phyloP scores from a whole-genome alignment of 1,140 invertebrate genomes.

The Drosophila grimshawi region DNA sequence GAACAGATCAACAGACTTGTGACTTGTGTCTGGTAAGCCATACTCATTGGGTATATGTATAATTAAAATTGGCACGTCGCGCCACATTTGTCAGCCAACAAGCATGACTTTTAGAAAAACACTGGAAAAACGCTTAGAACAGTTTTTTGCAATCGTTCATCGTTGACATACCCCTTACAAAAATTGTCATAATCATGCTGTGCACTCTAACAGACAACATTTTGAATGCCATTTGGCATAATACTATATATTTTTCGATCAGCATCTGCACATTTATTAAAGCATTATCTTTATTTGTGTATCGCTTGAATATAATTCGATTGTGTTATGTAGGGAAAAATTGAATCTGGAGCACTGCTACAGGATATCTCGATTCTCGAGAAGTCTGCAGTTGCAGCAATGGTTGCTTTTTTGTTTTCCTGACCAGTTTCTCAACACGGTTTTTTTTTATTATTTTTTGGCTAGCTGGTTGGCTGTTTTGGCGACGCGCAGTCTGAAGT shows the following conservation, averaged over 20 bases:
- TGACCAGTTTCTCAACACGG: slow-evolving; percentile 3
- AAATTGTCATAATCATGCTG: no score
- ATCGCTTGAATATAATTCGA: no score
- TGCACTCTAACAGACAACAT: no score
- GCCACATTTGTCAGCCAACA: slow-evolving; percentile 42
- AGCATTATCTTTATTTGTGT: no score
- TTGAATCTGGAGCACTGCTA: not conserved
- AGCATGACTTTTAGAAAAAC: slow-evolving; percentile 25
- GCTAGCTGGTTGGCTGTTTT: slow-evolving; percentile 4
- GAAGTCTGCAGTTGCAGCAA: not conserved
- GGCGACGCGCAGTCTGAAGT: slow-evolving; percentile 72
- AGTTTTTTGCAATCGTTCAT: not conserved
- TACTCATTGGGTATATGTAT: slow-evolving; percentile 22
- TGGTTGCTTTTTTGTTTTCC: slow-evolving; percentile 3
- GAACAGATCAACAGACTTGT: not conserved
- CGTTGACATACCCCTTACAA: no score
- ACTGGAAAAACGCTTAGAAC: slow-evolving; percentile 26
- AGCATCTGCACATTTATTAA: no score
- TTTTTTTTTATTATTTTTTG: slow-evolving; percentile 20
- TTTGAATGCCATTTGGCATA: no score
- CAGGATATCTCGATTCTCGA: not conserved
- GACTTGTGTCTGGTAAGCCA: not conserved
- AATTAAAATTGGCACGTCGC: slow-evolving; percentile 48
- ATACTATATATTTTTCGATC: no score
- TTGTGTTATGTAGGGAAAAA: no score